Evolutionary conservation across 1,140 invertebrate species (phyloP).

Genomic region (Charaxes varanes): DNA sequence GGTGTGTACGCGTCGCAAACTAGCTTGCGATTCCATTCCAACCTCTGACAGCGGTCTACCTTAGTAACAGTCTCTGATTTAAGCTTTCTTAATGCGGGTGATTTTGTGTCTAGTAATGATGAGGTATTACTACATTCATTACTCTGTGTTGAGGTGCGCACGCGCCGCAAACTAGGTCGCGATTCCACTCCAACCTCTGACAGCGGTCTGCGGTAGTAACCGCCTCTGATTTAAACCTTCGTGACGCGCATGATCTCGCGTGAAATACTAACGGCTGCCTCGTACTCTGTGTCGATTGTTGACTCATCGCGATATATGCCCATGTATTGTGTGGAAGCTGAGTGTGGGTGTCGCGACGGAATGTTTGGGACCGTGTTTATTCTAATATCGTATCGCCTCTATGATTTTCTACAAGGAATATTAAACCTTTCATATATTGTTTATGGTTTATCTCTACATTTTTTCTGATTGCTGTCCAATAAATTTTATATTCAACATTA

Average conservation of each 20-base stretch:
- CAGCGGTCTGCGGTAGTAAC: slow-evolving; percentile 25
- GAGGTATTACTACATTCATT: too few relatives aligned
- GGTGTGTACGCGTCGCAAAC: slow-evolving; percentile 40
- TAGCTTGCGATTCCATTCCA: slow-evolving; percentile 40
- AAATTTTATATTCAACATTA: too few relatives aligned
- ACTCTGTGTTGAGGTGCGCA: slow-evolving; percentile 27
- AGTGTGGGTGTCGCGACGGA: slow-evolving; percentile 9
- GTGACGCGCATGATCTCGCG: slow-evolving; percentile 18
- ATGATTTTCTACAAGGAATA: too few relatives aligned
- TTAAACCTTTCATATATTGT: too few relatives aligned
- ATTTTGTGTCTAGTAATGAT: too few relatives aligned
- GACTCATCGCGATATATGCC: slow-evolving; percentile 14
- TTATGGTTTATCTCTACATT: too few relatives aligned
- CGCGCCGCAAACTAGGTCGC: slow-evolving; percentile 47
- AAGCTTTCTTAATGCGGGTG: slow-evolving; percentile 21
- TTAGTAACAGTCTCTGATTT: slow-evolving; percentile 24
- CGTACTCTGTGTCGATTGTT: slow-evolving; percentile 2
- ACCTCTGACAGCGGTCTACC: slow-evolving; percentile 23
- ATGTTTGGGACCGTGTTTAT: slow-evolving; percentile 13
- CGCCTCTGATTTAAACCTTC: slow-evolving; percentile 23
- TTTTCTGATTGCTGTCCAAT: too few relatives aligned
- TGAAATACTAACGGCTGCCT: too few relatives aligned
- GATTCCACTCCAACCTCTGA: slow-evolving; percentile 31
- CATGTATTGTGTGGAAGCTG: slow-evolving; percentile 2
- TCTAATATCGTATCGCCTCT: slow-evolving; percentile 8